Evolutionary conservation across 2,113 vertebrate genomes (phyloP).

Genomic region (Nestor notabilis): DNA sequence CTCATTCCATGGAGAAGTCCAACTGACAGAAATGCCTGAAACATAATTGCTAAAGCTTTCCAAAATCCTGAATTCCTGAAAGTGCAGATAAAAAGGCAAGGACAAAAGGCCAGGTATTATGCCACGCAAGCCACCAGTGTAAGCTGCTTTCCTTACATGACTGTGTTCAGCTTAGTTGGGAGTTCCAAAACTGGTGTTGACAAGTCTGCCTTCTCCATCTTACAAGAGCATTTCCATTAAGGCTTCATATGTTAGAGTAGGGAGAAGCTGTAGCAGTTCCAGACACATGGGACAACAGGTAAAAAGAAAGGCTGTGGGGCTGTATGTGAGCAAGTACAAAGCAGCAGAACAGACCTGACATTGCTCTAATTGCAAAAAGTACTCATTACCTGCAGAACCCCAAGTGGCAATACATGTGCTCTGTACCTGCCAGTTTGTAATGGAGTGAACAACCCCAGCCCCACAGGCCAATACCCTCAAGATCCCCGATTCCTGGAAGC

Average conservation of each 20-base stretch:
- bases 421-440: neutral
- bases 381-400: neutral
- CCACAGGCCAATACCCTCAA: neutral
- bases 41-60: neutral
- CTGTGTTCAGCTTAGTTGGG: neutral
- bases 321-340: neutral
- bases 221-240: neutral
- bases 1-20: neutral
- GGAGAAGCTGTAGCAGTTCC: neutral
- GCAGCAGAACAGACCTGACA: neutral
- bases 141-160: neutral
- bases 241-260: neutral
- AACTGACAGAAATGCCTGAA: neutral
- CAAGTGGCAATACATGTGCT: neutral
- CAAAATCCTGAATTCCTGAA: neutral
- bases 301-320: neutral
- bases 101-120: neutral
- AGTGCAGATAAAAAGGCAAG: neutral
- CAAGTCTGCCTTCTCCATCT: neutral
- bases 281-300: neutral
- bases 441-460: neutral
- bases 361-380: rapidly evolving
- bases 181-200: neutral
- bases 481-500: neutral
- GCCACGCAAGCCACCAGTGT: neutral